Evolutionary conservation across 2,888 invertebrate species (phyloP).

Genomic region (Chorisops tibialis): DNA sequence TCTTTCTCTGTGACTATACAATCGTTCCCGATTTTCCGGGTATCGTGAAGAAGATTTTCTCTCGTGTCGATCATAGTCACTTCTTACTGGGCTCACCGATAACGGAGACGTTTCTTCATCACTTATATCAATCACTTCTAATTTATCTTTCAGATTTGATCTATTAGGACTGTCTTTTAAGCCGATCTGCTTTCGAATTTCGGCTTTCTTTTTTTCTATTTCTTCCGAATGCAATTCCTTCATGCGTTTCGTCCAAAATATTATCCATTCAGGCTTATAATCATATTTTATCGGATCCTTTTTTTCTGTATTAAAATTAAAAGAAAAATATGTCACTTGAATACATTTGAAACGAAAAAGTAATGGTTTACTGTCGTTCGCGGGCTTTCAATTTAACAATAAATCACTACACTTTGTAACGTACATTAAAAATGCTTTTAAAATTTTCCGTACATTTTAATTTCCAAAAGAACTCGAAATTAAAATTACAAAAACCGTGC

Average conservation of each 20-base stretch:
- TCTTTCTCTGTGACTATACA: slow-evolving; percentile 27
- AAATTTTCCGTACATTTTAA: too few species aligned
- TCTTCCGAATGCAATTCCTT: slow-evolving; percentile 72
- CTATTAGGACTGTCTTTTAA: slow-evolving; percentile 37
- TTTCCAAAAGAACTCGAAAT: too few species aligned
- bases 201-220: slow-evolving; percentile 62
- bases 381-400: too few species aligned
- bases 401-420: too few species aligned
- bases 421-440: too few species aligned
- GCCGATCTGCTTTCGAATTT: slow-evolving; percentile 59
- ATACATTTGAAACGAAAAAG: neutral
- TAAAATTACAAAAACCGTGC: too few species aligned
- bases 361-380: too few species aligned
- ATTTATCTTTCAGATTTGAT: neutral
- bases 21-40: slow-evolving; percentile 27
- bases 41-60: slow-evolving; percentile 27
- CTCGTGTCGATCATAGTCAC: slow-evolving; percentile 29
- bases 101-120: slow-evolving; percentile 42
- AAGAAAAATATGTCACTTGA: neutral
- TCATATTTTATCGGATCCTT: slow-evolving; percentile 74
- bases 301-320: slow-evolving; percentile 37
- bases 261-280: slow-evolving; percentile 86
- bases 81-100: slow-evolving; percentile 31
- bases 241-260: slow-evolving; percentile 80
- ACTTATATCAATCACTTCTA: slow-evolving; percentile 46